phyloP scores from a whole-genome alignment of 1,140 invertebrate genomes.

The Drosophila sp. region DNA sequence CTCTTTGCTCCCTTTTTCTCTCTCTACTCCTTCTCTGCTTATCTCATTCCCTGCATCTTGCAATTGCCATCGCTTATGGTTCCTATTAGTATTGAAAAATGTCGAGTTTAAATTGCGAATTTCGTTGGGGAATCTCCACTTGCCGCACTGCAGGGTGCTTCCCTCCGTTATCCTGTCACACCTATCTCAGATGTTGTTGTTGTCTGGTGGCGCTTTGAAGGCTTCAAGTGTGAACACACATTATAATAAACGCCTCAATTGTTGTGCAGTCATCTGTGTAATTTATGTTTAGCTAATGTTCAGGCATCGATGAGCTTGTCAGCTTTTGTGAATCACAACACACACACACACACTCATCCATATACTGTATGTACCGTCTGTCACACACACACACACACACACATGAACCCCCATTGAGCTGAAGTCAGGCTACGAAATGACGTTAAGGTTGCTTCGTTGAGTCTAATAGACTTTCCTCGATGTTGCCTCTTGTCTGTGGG shows the following conservation, averaged over 20 bases:
- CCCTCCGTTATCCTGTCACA: background rate
- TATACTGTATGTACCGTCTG: no score
- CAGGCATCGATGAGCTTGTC: slow-evolving; percentile 85
- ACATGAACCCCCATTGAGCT: slow-evolving; percentile 67
- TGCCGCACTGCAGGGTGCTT: background rate
- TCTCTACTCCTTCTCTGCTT: background rate
- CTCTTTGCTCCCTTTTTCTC: background rate
- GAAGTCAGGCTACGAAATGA: slow-evolving; percentile 71
- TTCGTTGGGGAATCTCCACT: background rate
- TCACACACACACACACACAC: slow-evolving; percentile 29
- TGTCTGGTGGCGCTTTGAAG: slow-evolving; percentile 44
- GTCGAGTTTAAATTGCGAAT: slow-evolving; percentile 4
- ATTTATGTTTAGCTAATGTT: slow-evolving; percentile 84
- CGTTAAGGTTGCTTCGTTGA: slow-evolving; percentile 82
- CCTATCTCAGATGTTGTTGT: background rate
- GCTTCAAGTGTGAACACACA: slow-evolving; percentile 84
- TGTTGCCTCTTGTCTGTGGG: slow-evolving; percentile 34
- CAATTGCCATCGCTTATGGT: background rate
- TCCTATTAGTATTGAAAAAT: slow-evolving; percentile 2
- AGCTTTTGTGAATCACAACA: slow-evolving; percentile 81
- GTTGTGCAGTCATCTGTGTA: slow-evolving; percentile 83
- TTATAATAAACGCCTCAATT: slow-evolving; percentile 84
- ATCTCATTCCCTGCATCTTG: no score
- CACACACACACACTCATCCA: slow-evolving; percentile 27
- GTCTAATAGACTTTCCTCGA: slow-evolving; percentile 82